Evolutionary conservation across 2,113 vertebrate species (phyloP).

Genomic region (Mesitornis unicolor): DNA sequence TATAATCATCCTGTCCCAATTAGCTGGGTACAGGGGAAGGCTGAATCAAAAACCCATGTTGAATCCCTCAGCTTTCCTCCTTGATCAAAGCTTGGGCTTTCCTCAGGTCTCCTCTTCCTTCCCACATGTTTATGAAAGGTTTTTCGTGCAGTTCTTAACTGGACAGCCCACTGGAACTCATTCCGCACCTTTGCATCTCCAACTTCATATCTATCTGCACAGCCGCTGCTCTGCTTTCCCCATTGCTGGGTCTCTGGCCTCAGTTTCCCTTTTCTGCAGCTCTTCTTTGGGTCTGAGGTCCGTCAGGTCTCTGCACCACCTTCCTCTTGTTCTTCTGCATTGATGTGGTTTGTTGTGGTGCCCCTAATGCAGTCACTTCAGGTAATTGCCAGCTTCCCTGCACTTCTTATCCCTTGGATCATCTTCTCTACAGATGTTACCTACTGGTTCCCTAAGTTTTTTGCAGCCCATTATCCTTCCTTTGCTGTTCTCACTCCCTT

Average conservation of each 20-base stretch:
- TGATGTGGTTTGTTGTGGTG: not conserved
- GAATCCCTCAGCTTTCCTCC: not conserved
- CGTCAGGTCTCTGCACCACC: not conserved
- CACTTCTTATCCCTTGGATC: not conserved
- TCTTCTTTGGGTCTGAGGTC: not conserved
- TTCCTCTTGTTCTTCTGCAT: not conserved
- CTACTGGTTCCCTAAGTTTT: not conserved
- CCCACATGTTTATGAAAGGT: not conserved
- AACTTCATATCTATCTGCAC: accelerated
- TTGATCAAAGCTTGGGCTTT: not conserved
- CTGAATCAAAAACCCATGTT: not conserved
- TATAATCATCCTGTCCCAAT: not conserved
- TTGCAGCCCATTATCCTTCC: not conserved
- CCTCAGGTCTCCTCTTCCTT: not conserved
- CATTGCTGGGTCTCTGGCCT: not conserved
- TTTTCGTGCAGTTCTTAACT: not conserved
- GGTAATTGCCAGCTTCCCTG: not conserved
- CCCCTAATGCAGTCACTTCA: accelerated
- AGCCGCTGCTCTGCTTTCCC: accelerated
- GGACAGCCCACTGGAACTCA: not conserved
- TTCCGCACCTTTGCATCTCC: not conserved
- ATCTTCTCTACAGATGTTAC: not conserved
- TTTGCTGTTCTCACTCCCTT: not conserved
- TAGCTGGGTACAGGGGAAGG: not conserved
- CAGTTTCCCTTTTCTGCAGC: not conserved